A percentile compares a stretch with the other conserved stretches of the same genome.
These are phyloP conservation scores for Rhyacophila brunnea DNA, from an alignment of 1,140 invertebrate species.

Conservation along the genomic window DNA sequence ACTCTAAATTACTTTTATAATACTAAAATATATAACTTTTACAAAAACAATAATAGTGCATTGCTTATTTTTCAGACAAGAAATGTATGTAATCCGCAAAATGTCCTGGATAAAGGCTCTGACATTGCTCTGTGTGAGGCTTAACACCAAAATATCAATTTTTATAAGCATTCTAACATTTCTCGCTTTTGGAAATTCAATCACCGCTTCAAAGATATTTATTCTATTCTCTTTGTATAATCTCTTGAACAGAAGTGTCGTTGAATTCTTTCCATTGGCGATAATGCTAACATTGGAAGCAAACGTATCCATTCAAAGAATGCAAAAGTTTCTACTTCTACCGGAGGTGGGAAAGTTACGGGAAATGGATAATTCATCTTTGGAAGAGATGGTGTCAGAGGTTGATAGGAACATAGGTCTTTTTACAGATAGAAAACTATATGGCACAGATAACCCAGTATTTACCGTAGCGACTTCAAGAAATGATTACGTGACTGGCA, in stretches of 20 bases:
- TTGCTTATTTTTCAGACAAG: constrained; percentile 50
- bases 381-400: not conserved
- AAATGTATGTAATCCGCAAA: constrained; percentile 66
- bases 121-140: constrained; percentile 63
- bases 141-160: constrained; percentile 75
- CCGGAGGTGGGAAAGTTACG: constrained; percentile 49
- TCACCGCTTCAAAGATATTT: constrained; percentile 76
- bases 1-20: too few relatives aligned
- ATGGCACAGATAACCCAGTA: not conserved
- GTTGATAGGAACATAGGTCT: not conserved
- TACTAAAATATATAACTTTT: not conserved
- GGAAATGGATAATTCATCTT: not conserved
- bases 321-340: constrained; percentile 64
- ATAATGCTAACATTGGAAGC: constrained; percentile 57
- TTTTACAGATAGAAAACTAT: not conserved
- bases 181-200: constrained; percentile 62
- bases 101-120: constrained; percentile 68
- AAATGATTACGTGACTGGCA: not conserved
- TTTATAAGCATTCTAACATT: constrained; percentile 78
- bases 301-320: constrained; percentile 65
- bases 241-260: constrained; percentile 68
- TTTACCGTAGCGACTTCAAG: not conserved
- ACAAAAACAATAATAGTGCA: too few relatives aligned
- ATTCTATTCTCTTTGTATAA: constrained; percentile 74
- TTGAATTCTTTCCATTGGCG: constrained; percentile 71